Evolutionary conservation across 2,888 invertebrate genomes (phyloP), one percentile per base, ranked within the genome.

Genomic region (Alcis repandata): DNA sequence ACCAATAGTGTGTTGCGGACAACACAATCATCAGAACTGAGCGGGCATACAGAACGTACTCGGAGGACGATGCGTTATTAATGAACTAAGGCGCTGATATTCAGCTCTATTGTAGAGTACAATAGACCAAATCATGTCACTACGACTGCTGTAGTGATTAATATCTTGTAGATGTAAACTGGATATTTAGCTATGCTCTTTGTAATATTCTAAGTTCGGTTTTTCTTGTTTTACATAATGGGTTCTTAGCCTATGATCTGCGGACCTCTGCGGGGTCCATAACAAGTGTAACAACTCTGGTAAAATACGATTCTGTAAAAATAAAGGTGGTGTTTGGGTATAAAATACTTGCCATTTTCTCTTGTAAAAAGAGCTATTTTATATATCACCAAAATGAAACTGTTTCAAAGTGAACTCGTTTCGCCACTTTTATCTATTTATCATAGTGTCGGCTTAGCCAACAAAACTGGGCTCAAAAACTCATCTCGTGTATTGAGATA

Each of bases 11-110:
- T 15, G 40, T 8, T 32, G 19, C n/a, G 22, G 33, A 49, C 59
- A 32, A 43, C 20, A 33, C 13, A 17, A 38, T 38, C 17, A 53
- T 22, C 22, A 11, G 17, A 45, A 20, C 45, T 20, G 7, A 27
- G 9, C 27, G n/a, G 22, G 19, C 10, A 19, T 3, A 19, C 15
- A 19, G 45, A 40, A 27, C 43, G 15, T 51, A n/a, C n/a, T n/a
- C n/a, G n/a, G n/a, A 51, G 43, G 22, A 15, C 19, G 51, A 43
- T 57, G 22, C 43, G 10, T 41, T 38, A 62, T 56, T 62, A 49
- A 62, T 60, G 45, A 53, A 53, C 45, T 53, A 6, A 40, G 15
- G 8, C 19, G 22, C 2, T 19, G 0, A 36, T 51, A 17, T 17
- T 19, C 48, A 49, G 1, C 11, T 36, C 36, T 20, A 51, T 51